Base-by-base conservation (phyloP, 2,888 invertebrate species). In the Eristalinus sepulchralis region DNA sequence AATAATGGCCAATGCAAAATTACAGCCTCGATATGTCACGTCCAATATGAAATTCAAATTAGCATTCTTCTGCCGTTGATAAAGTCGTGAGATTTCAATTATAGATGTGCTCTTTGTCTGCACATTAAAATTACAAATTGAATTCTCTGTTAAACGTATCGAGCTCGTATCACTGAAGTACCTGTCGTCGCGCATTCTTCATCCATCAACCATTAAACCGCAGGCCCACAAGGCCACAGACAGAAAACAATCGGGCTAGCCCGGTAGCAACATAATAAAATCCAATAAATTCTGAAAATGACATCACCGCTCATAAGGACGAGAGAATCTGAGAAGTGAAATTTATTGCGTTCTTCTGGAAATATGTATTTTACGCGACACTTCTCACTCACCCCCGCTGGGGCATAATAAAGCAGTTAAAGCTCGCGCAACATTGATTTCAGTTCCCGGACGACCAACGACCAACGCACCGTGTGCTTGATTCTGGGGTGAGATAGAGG, bases 341-440 rank as follows among this genome's bases (percentile, higher is more conserved):
- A 64, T 57, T 66, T 75, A 59, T 75, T 20, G 66, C 55, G 64
- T 39, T 66, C 60, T 68, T 33, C 10, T 33, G 62, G 36, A 57
- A 77, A 67, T 77, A 66, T 79, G 62, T 79, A 47, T 47, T 47
- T 47, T 47, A 47, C 47, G 47, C 47, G 17, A 17, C 47, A 47
- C 47, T 47, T 47, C 47, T 47, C 47, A 17, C 47, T 8, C 47
- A 17, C 17, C 6, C 17, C 47, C 47, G 57, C 24, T 24, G 47
- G 47, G 66, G 64, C 71, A 76, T 67, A 75, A 71, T 66, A 80
- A 60, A 80, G 75, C 68, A 70, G 36, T 71, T 70, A 71, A 71
- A 76, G 59, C 60, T 55, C 63, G 20, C 60, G 70, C 59, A 22
- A 62, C 80, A 84, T 75, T 80, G 84, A 84, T 80, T 84, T 76